A percentile compares a stretch with the other conserved stretches of the same genome.
Conservation (phyloP, 1,140 invertebrate genomes). For the Heliconius melpomene region DNA sequence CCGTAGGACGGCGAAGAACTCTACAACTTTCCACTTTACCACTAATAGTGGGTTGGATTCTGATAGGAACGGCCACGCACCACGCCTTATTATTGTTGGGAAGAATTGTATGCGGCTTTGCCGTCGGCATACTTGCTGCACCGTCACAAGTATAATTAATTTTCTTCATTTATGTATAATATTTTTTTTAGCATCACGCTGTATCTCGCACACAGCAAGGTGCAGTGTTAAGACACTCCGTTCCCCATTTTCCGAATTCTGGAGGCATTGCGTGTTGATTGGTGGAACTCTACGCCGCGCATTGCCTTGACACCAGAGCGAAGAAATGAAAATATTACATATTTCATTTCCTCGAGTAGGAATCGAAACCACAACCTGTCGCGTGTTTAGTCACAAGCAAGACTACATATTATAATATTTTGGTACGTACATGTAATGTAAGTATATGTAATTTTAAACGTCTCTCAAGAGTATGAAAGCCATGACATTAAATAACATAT, state of each 20-base stretch:
- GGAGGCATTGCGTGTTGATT: too few species aligned
- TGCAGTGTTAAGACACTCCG: too few species aligned
- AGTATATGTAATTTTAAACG: neutral
- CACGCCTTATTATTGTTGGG: conserved; percentile 83
- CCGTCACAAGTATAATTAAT: conserved; percentile 48
- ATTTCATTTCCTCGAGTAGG: too few species aligned
- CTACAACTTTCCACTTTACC: conserved; percentile 83
- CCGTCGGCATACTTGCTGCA: conserved; percentile 86
- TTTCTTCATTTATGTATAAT: neutral
- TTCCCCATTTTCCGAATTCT: too few species aligned
- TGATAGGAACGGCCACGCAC: conserved; percentile 83
- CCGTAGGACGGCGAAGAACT: conserved; percentile 82
- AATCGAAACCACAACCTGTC: too few species aligned
- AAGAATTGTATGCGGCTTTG: conserved; percentile 85
- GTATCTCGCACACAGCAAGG: too few species aligned
- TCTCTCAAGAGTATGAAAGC: neutral
- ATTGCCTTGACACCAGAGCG: too few species aligned
- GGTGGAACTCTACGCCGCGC: too few species aligned
- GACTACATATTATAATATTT: too few species aligned
- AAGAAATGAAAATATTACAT: too few species aligned
- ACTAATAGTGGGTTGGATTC: conserved; percentile 83
- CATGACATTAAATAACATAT: neutral
- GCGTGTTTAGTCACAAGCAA: too few species aligned
- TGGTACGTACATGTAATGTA: neutral
- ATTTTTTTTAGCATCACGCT: too few species aligned